Conservation (phyloP, 2,888 invertebrate genomes). For the Megamerina dolium region DNA sequence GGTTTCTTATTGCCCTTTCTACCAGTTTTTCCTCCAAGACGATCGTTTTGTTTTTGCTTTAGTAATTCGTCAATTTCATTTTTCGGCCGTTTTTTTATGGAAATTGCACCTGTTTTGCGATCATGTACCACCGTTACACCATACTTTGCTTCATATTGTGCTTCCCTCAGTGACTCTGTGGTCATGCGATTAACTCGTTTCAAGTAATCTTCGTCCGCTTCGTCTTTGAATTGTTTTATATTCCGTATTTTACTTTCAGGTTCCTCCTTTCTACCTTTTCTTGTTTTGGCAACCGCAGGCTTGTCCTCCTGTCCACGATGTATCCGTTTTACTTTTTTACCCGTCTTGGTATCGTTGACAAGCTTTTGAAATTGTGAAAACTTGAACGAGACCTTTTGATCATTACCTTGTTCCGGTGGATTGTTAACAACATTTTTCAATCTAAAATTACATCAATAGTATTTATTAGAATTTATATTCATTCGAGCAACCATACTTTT, state of each 20-base stretch:
- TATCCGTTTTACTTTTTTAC: constrained; percentile 38
- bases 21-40: constrained; percentile 42
- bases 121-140: constrained; percentile 56
- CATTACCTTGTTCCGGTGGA: constrained; percentile 64
- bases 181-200: constrained; percentile 61
- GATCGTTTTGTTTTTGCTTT: constrained; percentile 42
- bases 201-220: constrained; percentile 59
- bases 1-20: constrained; percentile 25
- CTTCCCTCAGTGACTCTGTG: constrained; percentile 56
- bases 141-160: constrained; percentile 58
- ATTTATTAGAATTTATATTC: neutral
- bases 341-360: constrained; percentile 50
- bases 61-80: constrained; percentile 54
- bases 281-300: constrained; percentile 25
- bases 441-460: constrained; percentile 45
- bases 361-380: constrained; percentile 60
- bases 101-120: constrained; percentile 50
- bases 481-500: constrained; percentile 51
- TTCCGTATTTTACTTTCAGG: constrained; percentile 29
- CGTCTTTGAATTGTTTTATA: constrained; percentile 58
- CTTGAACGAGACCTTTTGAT: constrained; percentile 69
- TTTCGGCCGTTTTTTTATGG: constrained; percentile 50
- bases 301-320: constrained; percentile 38
- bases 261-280: constrained; percentile 8
- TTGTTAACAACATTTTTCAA: constrained; percentile 68